Base-by-base conservation (phyloP, 2,113 vertebrate genomes). In the Pungitius pungitius region DNA sequence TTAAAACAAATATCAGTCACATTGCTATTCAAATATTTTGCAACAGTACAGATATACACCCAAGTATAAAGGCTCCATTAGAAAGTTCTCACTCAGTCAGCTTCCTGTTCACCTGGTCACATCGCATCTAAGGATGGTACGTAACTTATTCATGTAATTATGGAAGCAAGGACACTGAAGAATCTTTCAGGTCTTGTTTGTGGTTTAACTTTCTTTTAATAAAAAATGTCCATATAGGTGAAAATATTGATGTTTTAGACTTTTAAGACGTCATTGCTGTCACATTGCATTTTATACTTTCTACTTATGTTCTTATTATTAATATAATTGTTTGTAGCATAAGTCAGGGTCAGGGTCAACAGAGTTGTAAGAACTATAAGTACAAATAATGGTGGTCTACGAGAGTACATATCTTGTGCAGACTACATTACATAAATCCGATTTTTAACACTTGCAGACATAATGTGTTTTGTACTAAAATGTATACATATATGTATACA, bases 91-190 rank as follows among this genome's bases (percentile, higher is more conserved):
- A 10, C 58, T 63, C 24, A 70, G 1, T n/a, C 11, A 20, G 7
- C 75, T 17, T 61, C 15, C 33, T 61, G 9, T 26, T 52, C 30
- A 56, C 45, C 11, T 10, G 24, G 0, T 69, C 33, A 69, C 51
- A 30, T 73, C 55, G 49, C 42, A 47, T 42, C 51, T 77, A 45
- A 87, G 6, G n/a, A 90, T 88, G 86, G 86, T 85, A 64, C 0
- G 83, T 86, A 62, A 30, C 69, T 75, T 35, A 37, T 13, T 57
- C 33, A 7, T 63, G 13, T 1, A 67, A 14, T 45, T 42, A 22
- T 20, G 1, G 3, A 51, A 8, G 22, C 20, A 49, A 20, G 26
- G 27, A 39, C 42, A 5, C 12, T 56, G 4, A 12, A 15, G 18
- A 43, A 0, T 39, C 30, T 67, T 55, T 33, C 2, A 11, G 39